Conservation (phyloP, 2,888 invertebrate species). For the Andrena bicolor region DNA sequence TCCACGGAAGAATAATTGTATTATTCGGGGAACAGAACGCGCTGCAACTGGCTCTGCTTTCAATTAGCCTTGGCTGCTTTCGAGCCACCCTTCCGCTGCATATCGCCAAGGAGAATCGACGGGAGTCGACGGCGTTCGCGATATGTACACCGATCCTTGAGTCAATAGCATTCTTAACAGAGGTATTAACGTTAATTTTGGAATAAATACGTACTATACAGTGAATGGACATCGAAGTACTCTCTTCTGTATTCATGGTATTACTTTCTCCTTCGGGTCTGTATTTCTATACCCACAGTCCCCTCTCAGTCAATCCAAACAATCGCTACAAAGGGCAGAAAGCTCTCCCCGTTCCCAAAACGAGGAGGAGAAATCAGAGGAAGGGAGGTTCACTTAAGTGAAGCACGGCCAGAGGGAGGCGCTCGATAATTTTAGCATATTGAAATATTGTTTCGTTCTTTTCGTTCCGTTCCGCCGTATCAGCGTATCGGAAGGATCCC, state of each 20-base stretch:
- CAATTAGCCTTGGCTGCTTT: conserved; percentile 17
- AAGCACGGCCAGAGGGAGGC: conserved; percentile 20
- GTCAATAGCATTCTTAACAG: background rate
- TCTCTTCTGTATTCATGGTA: background rate
- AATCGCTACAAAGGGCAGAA: background rate
- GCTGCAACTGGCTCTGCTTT: background rate
- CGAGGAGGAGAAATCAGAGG: conserved; percentile 13
- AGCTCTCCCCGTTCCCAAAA: conserved; percentile 28
- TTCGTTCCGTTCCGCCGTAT: conserved; percentile 38
- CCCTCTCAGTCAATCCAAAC: background rate
- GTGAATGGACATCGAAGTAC: background rate
- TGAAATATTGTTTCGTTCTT: conserved; percentile 63
- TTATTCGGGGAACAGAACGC: conserved; percentile 38
- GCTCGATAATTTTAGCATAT: conserved; percentile 66
- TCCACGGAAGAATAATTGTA: conserved; percentile 56
- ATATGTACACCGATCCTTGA: conserved; percentile 24
- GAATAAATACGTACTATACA: background rate
- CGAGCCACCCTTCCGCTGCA: conserved; percentile 14
- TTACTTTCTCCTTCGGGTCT: background rate
- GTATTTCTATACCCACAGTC: background rate
- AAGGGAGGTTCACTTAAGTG: conserved; percentile 17
- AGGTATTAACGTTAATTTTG: too few relatives aligned
- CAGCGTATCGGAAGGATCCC: conserved; percentile 54
- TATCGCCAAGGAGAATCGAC: background rate
- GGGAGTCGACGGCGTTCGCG: conserved; percentile 17